A percentile compares a stretch with the other conserved stretches of the same genome.
Evolutionary conservation across 2,113 vertebrate species (phyloP).

Genomic region (Gnathonemus echidnorhynchus): DNA sequence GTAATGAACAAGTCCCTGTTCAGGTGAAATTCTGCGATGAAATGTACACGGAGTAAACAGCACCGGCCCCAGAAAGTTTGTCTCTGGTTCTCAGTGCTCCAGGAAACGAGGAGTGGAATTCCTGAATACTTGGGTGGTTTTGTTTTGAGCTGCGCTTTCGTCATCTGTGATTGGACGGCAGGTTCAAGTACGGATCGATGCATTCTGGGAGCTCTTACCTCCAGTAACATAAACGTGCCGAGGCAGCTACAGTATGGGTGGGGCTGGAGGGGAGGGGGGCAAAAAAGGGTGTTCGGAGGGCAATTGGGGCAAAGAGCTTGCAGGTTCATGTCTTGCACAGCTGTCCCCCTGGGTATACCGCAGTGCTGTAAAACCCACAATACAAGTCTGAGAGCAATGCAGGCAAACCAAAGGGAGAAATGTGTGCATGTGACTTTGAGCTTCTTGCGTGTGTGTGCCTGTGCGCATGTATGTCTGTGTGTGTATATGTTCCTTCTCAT

Average conservation of each 20-base stretch:
- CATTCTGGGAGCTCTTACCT: not conserved
- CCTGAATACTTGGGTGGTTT: slow-evolving; percentile 8
- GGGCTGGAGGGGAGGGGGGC: not conserved
- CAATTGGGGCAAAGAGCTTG: not conserved
- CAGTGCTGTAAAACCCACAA: not conserved
- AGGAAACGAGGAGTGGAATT: not conserved
- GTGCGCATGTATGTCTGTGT: slow-evolving; percentile 19
- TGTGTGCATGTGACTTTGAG: not conserved
- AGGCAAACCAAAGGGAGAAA: not conserved
- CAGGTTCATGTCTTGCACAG: not conserved
- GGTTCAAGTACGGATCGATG: not conserved
- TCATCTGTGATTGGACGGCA: slow-evolving; percentile 7
- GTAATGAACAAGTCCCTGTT: not conserved
- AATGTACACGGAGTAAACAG: not conserved
- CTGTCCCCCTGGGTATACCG: not conserved
- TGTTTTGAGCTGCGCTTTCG: slow-evolving; percentile 9
- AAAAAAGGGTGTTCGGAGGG: not conserved
- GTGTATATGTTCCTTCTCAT: slow-evolving; percentile 9
- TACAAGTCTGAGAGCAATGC: not conserved
- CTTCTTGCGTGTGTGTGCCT: not conserved
- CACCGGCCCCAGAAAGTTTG: not conserved
- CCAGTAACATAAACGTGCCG: not conserved
- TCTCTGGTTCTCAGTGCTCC: not conserved
- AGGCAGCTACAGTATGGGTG: not conserved
- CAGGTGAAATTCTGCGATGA: not conserved